Conservation (phyloP, 2,797 vertebrate genomes). For the Masticophis lateralis region DNA sequence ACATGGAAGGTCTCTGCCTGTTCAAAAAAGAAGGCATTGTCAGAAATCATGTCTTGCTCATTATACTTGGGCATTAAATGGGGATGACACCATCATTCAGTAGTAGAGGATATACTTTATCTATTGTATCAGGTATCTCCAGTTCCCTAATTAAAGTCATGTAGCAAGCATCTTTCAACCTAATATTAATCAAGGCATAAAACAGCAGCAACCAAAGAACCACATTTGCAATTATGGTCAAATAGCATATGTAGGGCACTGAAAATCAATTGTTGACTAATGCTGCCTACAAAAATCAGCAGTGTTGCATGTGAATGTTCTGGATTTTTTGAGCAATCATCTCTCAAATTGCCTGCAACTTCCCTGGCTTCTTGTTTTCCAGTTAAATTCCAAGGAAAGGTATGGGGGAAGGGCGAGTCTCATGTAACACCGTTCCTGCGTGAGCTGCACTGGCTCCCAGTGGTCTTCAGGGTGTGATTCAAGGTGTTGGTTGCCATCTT, state of each 20-base stretch:
- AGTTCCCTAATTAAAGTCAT: background rate
- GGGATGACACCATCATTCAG: background rate
- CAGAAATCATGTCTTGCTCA: background rate
- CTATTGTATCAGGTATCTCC: background rate
- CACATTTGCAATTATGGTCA: background rate
- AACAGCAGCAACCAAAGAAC: background rate
- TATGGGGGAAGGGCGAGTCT: background rate
- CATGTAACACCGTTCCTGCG: no score
- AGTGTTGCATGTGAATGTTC: background rate
- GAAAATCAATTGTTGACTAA: background rate
- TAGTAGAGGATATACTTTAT: background rate
- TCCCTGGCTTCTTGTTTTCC: background rate
- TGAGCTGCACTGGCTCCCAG: no score
- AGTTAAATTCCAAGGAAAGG: background rate
- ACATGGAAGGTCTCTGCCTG: constrained; percentile 91
- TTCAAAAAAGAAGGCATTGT: background rate
- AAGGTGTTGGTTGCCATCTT: no score
- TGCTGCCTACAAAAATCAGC: background rate
- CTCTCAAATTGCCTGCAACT: background rate
- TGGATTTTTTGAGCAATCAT: background rate
- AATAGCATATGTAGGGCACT: background rate
- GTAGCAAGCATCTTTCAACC: background rate
- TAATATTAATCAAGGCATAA: background rate
- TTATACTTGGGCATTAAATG: background rate
- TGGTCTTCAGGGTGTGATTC: no score